Evolutionary conservation across 1,140 invertebrate species (phyloP), one percentile per base, ranked within the genome.

Genomic region (Sarcophaga bullata): DNA sequence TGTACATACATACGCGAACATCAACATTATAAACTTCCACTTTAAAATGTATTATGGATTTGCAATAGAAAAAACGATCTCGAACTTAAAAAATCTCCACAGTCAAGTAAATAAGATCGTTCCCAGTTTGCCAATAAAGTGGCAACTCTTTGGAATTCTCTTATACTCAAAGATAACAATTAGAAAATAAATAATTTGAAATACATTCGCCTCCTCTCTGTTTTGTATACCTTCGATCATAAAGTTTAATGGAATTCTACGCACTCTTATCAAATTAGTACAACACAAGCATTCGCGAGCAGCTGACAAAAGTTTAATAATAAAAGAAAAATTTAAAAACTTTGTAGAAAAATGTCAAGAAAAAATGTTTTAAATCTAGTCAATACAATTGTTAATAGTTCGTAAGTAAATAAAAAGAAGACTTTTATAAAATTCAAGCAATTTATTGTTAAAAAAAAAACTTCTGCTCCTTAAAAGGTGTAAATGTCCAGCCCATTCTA

Each of bases 281-380:
- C n/a, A 76, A 48, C 48, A 76, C 11, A 13, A 48, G 37, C 48
- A 47, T 49, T 49, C 73, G 46, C 19, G 11, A 48, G 73, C 46
- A 47, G n/a, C 15, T 17, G 37, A 17, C n/a, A 47, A 15, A 76
- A 76, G 19, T 49, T 76, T 47, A 47, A 49, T n/a, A 47, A 76
- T 49, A 48, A 49, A 47, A 15, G 8, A 17, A 17, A 47, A 76
- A 47, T 13, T 13, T 75, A 49, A 6, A 17, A 25, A 68, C 9
- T 7, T 9, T 9, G 6, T 68, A 17, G 6, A 19, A 68, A 80
- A 50, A 87, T 89, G 88, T 86, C 88, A 82, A 87, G 88, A 7
- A 89, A 86, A 83, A 88, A 89, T 80, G 88, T 89, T 19, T 82
- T 89, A 5, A 85, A 84, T 85, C 84, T 89, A 81, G 86, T 89